A percentile compares a stretch with the other conserved stretches of the same genome.
Evolutionary conservation across 2,113 vertebrate species (phyloP).

Genomic region (Pseudopodoces humilis): DNA sequence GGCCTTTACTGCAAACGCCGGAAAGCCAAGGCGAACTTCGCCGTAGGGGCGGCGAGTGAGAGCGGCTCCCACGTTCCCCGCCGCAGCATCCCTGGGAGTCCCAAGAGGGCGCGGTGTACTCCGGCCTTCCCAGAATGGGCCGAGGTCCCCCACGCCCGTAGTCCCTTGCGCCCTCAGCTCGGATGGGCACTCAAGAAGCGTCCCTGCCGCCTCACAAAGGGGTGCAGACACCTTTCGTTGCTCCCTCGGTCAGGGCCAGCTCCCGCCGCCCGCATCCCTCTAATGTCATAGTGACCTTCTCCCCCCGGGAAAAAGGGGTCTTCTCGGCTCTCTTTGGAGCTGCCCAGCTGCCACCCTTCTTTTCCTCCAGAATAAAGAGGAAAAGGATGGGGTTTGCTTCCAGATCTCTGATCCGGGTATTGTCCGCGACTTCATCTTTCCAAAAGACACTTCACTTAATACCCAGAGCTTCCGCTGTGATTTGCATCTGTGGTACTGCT

Average conservation of each 20-base stretch:
- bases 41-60: not conserved
- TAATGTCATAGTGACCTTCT: not conserved
- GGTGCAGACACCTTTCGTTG: not conserved
- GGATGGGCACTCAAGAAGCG: too few relatives aligned
- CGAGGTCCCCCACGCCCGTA: fast-evolving
- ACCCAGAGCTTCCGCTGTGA: not conserved
- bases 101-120: not conserved
- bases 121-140: not conserved
- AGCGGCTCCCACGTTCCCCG: not conserved
- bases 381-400: not conserved
- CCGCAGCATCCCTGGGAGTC: not conserved
- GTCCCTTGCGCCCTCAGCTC: too few relatives aligned
- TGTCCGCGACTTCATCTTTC: not conserved
- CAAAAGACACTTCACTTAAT: not conserved
- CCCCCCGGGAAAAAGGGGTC: fast-evolving
- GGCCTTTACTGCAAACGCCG: not conserved
- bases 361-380: not conserved
- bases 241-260: not conserved
- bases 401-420: not conserved
- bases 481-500: not conserved
- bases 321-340: not conserved
- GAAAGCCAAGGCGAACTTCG: not conserved
- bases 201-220: not conserved
- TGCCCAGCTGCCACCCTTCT: not conserved
- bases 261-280: not conserved